Evolutionary conservation across 2,888 invertebrate species (phyloP).

Genomic region (Toxonevra muliebris): DNA sequence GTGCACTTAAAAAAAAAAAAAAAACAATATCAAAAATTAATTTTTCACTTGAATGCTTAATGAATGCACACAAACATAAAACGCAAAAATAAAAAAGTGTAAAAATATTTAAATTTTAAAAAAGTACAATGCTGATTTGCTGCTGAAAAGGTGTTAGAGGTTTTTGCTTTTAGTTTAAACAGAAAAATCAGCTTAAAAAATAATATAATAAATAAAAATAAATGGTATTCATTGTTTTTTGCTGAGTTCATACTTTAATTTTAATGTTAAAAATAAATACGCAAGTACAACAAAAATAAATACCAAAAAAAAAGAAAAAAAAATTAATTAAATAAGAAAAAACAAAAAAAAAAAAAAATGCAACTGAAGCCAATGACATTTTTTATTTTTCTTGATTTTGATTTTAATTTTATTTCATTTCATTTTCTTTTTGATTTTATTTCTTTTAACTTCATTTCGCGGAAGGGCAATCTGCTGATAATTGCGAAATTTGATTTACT

Average conservation of each 20-base stretch:
- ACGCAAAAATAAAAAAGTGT: too few relatives aligned
- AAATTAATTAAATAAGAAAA: not conserved
- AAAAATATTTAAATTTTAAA: too few relatives aligned
- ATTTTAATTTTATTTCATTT: not conserved
- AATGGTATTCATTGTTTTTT: too few relatives aligned
- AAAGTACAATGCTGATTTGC: too few relatives aligned
- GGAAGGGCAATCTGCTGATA: conserved; percentile 11
- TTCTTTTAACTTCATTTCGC: not conserved
- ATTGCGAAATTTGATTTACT: conserved; percentile 6
- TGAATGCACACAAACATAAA: too few relatives aligned
- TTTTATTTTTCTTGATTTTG: not conserved
- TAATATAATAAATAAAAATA: too few relatives aligned
- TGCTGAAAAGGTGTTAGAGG: too few relatives aligned
- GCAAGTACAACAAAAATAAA: not conserved
- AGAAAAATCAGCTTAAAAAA: too few relatives aligned
- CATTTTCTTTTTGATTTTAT: not conserved
- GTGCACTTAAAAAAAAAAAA: too few relatives aligned
- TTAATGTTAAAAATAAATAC: conserved; percentile 23
- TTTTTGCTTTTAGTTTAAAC: too few relatives aligned
- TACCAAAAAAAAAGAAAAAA: conserved; percentile 10
- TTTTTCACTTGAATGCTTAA: too few relatives aligned
- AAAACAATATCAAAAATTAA: too few relatives aligned
- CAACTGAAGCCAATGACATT: not conserved
- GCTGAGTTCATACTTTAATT: conserved; percentile 34
- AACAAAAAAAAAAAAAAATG: not conserved